Percentiles rank a stretch among this genome's conserved stretches.
phyloP scores from a whole-genome alignment of 2,797 vertebrate species.

The Tragelaphus oryx region DNA sequence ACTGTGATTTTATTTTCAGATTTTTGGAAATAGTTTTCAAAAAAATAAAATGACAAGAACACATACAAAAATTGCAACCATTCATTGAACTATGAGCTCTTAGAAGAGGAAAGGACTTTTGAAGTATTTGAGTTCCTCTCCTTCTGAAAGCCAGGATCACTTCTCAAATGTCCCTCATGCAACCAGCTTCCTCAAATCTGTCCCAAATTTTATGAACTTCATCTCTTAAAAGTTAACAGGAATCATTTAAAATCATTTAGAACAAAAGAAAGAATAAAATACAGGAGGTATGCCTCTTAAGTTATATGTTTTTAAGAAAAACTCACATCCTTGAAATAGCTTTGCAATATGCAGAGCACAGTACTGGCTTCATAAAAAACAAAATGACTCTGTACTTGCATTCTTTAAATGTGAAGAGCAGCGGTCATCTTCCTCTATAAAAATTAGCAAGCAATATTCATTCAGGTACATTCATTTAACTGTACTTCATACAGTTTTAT shows the following conservation, averaged over 20 bases:
- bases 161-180: background rate
- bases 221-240: background rate
- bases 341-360: background rate
- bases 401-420: background rate
- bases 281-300: background rate
- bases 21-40: background rate
- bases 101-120: background rate
- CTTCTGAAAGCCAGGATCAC: background rate
- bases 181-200: background rate
- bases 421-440: background rate
- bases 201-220: background rate
- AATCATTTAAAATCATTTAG: background rate
- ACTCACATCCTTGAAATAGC: background rate
- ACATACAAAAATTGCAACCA: constrained; percentile 6
- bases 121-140: background rate
- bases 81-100: background rate
- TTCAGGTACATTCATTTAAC: background rate
- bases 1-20: constrained; percentile 37
- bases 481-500: constrained; percentile 34
- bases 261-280: background rate
- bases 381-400: background rate
- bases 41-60: background rate
- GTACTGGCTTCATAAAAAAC: background rate
- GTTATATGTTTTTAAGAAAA: background rate
- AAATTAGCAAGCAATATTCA: background rate